Conservation (phyloP, 2,797 vertebrate genomes). For the Crocidura indochinensis region DNA sequence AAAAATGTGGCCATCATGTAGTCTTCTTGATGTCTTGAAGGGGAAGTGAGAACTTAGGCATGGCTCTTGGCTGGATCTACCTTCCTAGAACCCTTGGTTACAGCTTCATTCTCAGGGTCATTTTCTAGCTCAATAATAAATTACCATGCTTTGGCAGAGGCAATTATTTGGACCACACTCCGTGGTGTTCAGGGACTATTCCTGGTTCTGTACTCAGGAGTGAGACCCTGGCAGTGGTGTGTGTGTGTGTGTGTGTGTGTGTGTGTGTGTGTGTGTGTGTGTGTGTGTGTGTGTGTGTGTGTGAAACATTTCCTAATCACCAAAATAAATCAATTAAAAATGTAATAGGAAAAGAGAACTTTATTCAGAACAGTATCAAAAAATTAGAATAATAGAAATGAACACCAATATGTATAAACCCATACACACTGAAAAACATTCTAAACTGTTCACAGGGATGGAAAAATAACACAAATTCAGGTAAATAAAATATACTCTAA, state of each 20-base stretch:
- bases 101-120: not conserved
- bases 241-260: too few species aligned
- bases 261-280: constrained; percentile 44
- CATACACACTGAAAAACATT: not conserved
- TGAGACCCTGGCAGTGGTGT: not conserved
- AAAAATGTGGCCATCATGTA: not conserved
- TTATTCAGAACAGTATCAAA: not conserved
- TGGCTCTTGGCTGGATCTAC: not conserved
- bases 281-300: constrained; percentile 43
- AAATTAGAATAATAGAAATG: constrained; percentile 40
- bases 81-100: constrained; percentile 46
- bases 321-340: constrained; percentile 15
- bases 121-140: not conserved
- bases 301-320: not conserved
- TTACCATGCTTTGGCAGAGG: not conserved
- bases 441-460: not conserved
- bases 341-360: constrained; percentile 3
- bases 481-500: not conserved
- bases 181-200: too few species aligned
- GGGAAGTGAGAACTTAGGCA: constrained; percentile 26
- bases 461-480: not conserved
- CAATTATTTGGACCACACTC: too few species aligned
- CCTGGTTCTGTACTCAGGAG: too few species aligned
- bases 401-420: constrained; percentile 10
- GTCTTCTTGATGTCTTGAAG: constrained; percentile 4